Base-by-base conservation (phyloP, 1,140 invertebrate species). In the Euwallacea fornicatus region DNA sequence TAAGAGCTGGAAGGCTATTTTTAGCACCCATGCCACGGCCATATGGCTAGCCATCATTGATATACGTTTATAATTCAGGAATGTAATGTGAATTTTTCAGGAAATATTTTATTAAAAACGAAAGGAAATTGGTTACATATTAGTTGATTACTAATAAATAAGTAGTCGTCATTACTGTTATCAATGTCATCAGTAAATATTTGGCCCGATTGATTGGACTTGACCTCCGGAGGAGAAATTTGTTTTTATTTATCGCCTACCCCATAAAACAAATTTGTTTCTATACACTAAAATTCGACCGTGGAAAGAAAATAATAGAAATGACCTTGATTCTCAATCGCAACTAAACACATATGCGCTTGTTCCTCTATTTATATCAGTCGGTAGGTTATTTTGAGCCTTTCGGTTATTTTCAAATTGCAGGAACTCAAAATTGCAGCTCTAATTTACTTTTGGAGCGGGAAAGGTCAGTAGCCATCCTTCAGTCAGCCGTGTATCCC, bases 291-390 rank as follows among this genome's bases (percentile, higher is more conserved):
- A 33, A 33, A 33, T 33, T 33, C 21, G 46, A 50, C 9, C 46
- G 46, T 50, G 46, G 46, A 50, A 50, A 50, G 16, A 56, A 56
- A 21, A 56, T 13, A 56, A 56, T 56, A n/a, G 54, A 56, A 21
- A 56, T 15, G 54, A 56, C 54, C 54, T 56, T 56, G 54, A 33
- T 33, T 33, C 15, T 6, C 54, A 56, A 56, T 13, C 46, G 46
- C 21, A 33, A 33, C 21, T 33, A 33, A 33, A 33, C 21, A 50
- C 2, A 50, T 11, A 50, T 50, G 46, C 46, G 2, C 6, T 13
- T 13, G 46, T 50, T 50, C 46, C 54, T 15, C 54, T 56, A 56
- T 56, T 56, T 56, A 56, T 56, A 56, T 56, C 54, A 56, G 16
- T 56, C 16, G 16, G 43, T 21, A 0, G 41, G 42, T 61, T 61